These are phyloP conservation scores for Tribolium castaneum DNA, from an alignment of 1,140 invertebrate species.

Conservation along the genomic window DNA sequence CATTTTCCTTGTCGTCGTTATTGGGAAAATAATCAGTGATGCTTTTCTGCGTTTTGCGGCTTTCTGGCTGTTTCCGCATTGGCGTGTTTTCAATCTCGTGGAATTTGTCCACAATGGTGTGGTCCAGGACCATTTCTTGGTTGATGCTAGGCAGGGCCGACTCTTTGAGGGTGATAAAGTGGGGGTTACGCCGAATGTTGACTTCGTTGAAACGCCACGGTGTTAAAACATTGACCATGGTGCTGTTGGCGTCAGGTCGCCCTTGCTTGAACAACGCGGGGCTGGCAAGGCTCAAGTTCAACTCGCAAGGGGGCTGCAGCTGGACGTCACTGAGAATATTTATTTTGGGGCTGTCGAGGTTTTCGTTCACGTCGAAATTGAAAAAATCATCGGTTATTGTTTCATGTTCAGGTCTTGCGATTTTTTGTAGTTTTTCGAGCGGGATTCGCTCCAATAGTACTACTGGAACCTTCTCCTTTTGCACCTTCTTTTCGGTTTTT, in stretches of 20 bases:
- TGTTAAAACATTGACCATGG: conserved; percentile 41
- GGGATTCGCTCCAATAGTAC: not conserved
- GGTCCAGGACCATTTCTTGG: conserved; percentile 48
- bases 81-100: not conserved
- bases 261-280: conserved; percentile 18
- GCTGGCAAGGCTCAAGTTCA: conserved; percentile 3
- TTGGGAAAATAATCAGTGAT: conserved; percentile 45
- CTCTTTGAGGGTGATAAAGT: conserved; percentile 46
- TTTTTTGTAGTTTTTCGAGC: not conserved
- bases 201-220: conserved; percentile 48
- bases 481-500: not conserved
- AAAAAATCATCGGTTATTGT: not conserved
- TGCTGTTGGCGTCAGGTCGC: conserved; percentile 49
- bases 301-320: not conserved
- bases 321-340: conserved; percentile 40
- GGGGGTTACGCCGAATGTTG: conserved; percentile 44
- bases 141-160: conserved; percentile 45
- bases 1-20: conserved; percentile 43
- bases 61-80: conserved; percentile 5
- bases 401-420: not conserved
- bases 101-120: conserved; percentile 45
- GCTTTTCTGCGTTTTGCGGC: conserved; percentile 7
- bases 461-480: not conserved
- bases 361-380: conserved; percentile 28
- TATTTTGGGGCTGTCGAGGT: not conserved